Percentiles rank a stretch among this genome's conserved stretches.
Conservation (phyloP, 2,113 vertebrate species). For the Lepus europaeus region DNA sequence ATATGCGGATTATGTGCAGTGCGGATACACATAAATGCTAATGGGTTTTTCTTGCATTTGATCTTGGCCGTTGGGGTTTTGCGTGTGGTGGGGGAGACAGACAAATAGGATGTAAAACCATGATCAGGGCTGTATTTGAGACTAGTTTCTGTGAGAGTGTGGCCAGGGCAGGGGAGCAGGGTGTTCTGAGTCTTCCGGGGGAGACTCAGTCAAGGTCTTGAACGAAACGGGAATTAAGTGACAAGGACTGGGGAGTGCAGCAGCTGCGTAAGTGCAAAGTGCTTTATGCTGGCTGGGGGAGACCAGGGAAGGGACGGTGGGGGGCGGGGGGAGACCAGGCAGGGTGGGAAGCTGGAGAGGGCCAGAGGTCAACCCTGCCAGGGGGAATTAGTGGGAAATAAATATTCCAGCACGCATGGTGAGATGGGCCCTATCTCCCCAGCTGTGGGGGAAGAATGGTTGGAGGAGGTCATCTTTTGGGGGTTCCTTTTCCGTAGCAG, state of each 20-base stretch:
- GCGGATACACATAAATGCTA: neutral
- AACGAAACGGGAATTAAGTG: constrained; percentile 8
- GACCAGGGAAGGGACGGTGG: neutral
- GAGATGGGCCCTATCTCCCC: neutral
- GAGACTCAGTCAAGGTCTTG: neutral
- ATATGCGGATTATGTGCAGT: neutral
- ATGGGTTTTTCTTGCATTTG: neutral
- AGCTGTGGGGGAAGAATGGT: neutral
- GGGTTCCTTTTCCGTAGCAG: neutral
- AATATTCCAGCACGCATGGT: neutral
- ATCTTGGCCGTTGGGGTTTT: neutral
- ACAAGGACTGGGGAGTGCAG: neutral
- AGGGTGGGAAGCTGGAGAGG: neutral
- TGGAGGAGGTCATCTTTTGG: neutral
- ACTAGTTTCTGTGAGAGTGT: neutral
- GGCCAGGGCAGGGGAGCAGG: neutral
- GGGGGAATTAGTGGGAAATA: neutral
- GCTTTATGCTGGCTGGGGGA: neutral
- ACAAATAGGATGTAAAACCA: neutral
- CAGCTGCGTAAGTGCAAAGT: neutral
- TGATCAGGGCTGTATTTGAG: neutral
- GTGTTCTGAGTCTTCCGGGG: neutral
- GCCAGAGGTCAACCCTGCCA: neutral
- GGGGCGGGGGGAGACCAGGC: neutral
- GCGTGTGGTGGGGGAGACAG: neutral